These are phyloP conservation scores for Cherax quadricarinatus DNA, from an alignment of 1,140 invertebrate genomes.

Conservation along the genomic window DNA sequence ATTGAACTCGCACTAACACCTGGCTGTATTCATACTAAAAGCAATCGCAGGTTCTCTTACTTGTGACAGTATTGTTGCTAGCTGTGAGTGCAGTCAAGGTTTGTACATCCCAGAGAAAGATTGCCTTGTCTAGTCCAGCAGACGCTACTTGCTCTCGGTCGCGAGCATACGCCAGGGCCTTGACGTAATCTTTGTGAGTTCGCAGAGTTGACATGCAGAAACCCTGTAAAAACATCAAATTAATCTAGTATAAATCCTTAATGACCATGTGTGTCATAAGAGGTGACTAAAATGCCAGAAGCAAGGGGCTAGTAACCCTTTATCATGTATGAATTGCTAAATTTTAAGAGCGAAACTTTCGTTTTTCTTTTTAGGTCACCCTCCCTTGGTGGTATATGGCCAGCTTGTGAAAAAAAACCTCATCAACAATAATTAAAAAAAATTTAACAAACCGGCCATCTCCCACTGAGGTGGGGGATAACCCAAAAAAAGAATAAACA, in stretches of 20 bases:
- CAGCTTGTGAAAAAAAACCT: background rate
- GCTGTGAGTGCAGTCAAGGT: constrained; percentile 97
- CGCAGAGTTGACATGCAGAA: constrained; percentile 98
- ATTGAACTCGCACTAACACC: no score
- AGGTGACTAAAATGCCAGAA: no score
- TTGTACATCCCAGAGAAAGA: constrained; percentile 99
- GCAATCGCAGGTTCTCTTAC: constrained; percentile 78
- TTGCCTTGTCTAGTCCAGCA: constrained; percentile 96
- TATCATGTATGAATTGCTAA: no score
- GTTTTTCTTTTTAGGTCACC: no score
- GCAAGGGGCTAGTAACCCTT: no score
- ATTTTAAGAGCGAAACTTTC: no score
- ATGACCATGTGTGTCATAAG: no score
- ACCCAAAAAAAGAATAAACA: no score
- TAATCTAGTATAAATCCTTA: no score
- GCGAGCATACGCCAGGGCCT: constrained; percentile 98
- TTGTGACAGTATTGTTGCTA: constrained; percentile 99
- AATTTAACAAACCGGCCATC: background rate
- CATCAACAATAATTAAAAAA: background rate
- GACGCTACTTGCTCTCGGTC: constrained; percentile 98
- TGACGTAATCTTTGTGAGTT: constrained; percentile 99
- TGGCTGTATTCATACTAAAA: no score
- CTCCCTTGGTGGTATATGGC: no score
- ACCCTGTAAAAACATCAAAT: constrained; percentile 78
- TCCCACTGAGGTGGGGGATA: no score